Percentiles rank a stretch among this genome's conserved stretches.
Evolutionary conservation across 2,113 vertebrate species (phyloP).

Genomic region (Hyaena hyaena): DNA sequence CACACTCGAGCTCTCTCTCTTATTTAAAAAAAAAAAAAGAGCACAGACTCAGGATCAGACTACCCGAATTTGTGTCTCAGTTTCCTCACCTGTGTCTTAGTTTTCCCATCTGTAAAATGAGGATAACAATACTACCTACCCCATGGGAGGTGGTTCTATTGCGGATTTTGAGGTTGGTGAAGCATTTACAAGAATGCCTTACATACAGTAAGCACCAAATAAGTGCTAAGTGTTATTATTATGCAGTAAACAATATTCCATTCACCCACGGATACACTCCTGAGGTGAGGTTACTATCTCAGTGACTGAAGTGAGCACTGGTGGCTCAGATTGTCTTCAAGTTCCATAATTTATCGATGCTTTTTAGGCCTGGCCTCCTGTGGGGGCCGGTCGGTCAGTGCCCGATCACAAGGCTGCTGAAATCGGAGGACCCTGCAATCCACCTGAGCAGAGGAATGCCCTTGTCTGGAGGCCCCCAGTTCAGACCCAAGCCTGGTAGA

Average conservation of each 20-base stretch:
- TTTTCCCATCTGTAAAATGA: not conserved
- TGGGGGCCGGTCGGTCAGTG: too few species aligned
- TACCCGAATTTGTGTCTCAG: not conserved
- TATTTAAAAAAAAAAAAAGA: too few species aligned
- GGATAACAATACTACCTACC: not conserved
- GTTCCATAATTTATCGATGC: not conserved
- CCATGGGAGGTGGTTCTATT: not conserved
- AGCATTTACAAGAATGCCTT: not conserved
- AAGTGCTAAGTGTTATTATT: not conserved
- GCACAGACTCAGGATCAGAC: not conserved
- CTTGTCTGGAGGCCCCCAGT: not conserved
- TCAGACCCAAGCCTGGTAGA: not conserved
- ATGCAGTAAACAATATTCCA: too few species aligned
- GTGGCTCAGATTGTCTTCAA: not conserved
- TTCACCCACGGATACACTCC: accelerated
- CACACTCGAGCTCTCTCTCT: too few species aligned
- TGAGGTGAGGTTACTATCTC: not conserved
- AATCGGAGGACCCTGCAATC: not conserved
- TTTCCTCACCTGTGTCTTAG: not conserved
- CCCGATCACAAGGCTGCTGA: too few species aligned
- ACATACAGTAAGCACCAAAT: too few species aligned
- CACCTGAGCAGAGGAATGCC: not conserved
- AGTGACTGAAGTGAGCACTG: not conserved
- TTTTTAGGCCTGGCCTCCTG: not conserved
- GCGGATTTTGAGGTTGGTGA: not conserved